These are phyloP conservation scores for Enhydra lutris DNA, from an alignment of 2,113 vertebrate species.

Conservation along the genomic window DNA sequence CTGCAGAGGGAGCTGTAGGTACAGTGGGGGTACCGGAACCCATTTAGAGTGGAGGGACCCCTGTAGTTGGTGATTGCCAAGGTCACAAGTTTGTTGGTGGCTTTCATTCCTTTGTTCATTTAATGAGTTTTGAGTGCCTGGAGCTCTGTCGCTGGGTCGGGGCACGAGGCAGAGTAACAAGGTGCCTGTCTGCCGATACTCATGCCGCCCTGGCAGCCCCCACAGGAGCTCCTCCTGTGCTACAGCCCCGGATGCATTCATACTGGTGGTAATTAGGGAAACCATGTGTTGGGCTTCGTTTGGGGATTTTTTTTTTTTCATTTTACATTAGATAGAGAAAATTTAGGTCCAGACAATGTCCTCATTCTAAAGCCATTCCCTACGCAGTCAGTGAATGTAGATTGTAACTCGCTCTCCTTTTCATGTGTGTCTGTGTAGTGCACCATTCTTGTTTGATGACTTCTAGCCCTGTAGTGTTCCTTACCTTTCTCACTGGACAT, in stretches of 20 bases:
- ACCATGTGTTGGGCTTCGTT: not conserved
- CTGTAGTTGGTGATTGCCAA: not conserved
- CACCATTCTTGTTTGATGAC: not conserved
- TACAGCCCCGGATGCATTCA: not conserved
- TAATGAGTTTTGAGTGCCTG: not conserved
- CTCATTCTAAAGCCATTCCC: not conserved
- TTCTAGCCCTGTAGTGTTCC: not conserved
- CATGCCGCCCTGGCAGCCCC: no score
- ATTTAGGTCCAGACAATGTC: not conserved
- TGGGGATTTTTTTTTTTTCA: no score
- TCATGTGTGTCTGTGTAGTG: rapidly evolving
- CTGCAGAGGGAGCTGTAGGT: not conserved
- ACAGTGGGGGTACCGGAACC: not conserved
- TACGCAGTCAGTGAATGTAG: rapidly evolving
- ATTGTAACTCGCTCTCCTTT: not conserved
- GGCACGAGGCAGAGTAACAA: not conserved
- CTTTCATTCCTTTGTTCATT: not conserved
- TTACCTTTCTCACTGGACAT: not conserved
- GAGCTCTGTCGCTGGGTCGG: not conserved
- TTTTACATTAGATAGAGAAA: not conserved
- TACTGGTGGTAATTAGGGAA: not conserved
- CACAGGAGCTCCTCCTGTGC: rapidly evolving
- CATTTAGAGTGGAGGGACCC: not conserved
- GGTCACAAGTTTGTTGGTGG: not conserved
- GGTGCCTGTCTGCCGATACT: not conserved